Percentiles rank a stretch among this genome's conserved stretches.
phyloP scores from a whole-genome alignment of 2,113 vertebrate genomes.

The Pygathrix nemaeus region DNA sequence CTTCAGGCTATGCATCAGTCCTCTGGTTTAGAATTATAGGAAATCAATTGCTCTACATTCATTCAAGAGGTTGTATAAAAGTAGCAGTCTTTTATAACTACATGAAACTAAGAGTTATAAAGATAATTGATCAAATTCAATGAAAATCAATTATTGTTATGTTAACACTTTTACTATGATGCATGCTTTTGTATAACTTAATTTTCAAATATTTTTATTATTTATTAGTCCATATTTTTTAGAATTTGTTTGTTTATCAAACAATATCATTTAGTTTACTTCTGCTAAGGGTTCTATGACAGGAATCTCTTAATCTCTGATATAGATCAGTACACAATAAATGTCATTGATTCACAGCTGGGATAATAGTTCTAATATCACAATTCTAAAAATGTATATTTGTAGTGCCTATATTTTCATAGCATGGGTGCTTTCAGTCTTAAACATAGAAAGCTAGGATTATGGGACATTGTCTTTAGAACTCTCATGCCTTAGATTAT shows the following conservation, averaged over 20 bases:
- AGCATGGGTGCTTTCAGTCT: background rate
- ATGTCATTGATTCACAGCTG: background rate
- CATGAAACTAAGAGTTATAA: background rate
- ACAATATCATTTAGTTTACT: background rate
- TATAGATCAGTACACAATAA: background rate
- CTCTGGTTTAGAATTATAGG: background rate
- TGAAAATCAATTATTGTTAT: background rate
- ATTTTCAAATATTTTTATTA: slow-evolving; percentile 11
- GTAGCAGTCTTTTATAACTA: background rate
- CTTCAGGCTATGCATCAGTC: background rate
- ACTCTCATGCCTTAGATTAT: background rate
- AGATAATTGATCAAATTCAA: background rate
- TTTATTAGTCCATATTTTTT: background rate
- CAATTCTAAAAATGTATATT: background rate
- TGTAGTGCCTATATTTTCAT: background rate
- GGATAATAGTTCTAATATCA: background rate
- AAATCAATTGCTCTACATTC: background rate
- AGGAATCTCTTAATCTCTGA: background rate
- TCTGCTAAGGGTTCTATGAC: background rate
- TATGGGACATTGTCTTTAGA: background rate
- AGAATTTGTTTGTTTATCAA: background rate
- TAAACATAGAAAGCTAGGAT: background rate
- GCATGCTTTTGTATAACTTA: background rate
- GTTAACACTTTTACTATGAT: background rate
- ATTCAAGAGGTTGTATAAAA: background rate